Evolutionary conservation across 2,113 vertebrate genomes (phyloP), one percentile per base, ranked within the genome.

Genomic region (Nerophis ophidion): DNA sequence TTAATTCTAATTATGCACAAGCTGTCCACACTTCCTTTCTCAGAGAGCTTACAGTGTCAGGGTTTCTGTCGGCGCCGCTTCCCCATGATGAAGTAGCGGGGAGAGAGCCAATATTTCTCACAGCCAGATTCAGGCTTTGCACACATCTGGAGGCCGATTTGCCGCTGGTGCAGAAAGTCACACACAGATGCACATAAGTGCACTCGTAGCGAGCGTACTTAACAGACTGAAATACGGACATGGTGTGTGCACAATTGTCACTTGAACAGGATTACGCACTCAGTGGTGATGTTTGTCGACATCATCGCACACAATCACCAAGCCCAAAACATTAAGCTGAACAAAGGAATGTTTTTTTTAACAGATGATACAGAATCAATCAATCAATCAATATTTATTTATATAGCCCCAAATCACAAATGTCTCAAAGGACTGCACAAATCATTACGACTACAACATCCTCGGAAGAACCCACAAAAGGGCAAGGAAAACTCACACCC

Each of bases 1-100:
- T 90, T 89, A 81, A 88, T 90, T 88, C 83, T 86, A 87, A 89
- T 89, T 89, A 87, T 71, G 70, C 80, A 71, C 77, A 70, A 75
- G 77, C 83, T 81, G 83, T 84, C 81, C 74, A 62, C 62, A 70
- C 77, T 79, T 86, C 69, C 78, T 76, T 81, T 80, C 57, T 51
- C 52, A 64, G 75, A 78, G 76, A 77, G 69, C 66, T 65, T 76
- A 79, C 69, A 85, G 75, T 84, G 78, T 82, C 77, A 78, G 81
- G 70, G 64, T 79, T 81, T 82, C 81, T 83, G 82, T 88, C 81
- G 74, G 77, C 67, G 75, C 75, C 77, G 75, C 79, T 75, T 66
- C 48, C 61, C 70, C 34, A 60, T 84, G 82, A 87, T 87, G 63
- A 83, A 87, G 75, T 77, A 69, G 68, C 19, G 45, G 67, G 38